Evolutionary conservation across 1,140 invertebrate genomes (phyloP).

Genomic region (Zaprionus gabonicus): DNA sequence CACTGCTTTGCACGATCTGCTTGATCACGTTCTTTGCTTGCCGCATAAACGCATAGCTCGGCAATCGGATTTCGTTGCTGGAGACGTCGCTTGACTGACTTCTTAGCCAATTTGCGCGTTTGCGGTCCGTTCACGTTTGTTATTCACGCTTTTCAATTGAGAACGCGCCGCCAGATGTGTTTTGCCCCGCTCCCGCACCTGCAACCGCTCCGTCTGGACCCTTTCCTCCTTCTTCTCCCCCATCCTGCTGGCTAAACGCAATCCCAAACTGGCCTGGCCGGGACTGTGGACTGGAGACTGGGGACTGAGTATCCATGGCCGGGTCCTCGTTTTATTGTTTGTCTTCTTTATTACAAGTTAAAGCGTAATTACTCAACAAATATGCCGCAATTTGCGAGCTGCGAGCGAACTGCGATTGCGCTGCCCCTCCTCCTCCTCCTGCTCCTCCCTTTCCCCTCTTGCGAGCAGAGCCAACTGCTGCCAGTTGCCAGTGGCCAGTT

Average conservation of each 20-base stretch:
- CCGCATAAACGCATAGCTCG: conserved; percentile 53
- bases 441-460: not conserved
- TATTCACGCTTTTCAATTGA: conserved; percentile 82
- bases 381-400: conserved; percentile 79
- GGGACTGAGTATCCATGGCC: conserved; percentile 41
- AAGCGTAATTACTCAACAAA: conserved; percentile 83
- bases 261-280: not conserved
- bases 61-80: conserved; percentile 21
- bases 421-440: not conserved
- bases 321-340: conserved; percentile 79
- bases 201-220: not conserved
- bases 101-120: conserved; percentile 76
- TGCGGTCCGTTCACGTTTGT: conserved; percentile 76
- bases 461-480: conserved; percentile 6
- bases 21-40: conserved; percentile 5
- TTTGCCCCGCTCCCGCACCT: not conserved
- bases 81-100: conserved; percentile 44
- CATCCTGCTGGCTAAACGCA: not conserved
- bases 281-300: not conserved
- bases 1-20: not conserved
- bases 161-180: conserved; percentile 73
- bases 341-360: conserved; percentile 82
- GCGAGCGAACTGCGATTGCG: conserved; percentile 1
- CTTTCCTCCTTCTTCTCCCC: not conserved
- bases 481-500: conserved; percentile 18